Base-by-base conservation (phyloP, 2,113 vertebrate species). In the Benitochromis conjunctus region DNA sequence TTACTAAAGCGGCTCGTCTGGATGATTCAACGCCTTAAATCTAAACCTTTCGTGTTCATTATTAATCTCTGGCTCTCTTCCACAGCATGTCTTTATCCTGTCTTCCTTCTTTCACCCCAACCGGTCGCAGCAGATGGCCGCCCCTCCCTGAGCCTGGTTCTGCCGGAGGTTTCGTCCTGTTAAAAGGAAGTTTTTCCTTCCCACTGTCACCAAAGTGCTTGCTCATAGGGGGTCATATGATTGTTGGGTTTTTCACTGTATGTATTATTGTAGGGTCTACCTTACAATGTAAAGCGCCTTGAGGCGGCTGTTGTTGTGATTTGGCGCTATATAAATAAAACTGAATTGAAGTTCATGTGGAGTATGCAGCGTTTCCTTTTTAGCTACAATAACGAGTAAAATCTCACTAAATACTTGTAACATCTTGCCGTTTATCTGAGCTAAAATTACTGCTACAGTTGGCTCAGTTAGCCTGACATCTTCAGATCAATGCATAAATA, bases 161-260 rank as follows among this genome's bases (percentile, higher is more conserved):
- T 60, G 57, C 0, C 0, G 8, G 14, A 60, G 14, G 57, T 60
- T n/a, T n/a, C n/a, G n/a, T n/a, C n/a, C n/a, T n/a, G n/a, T n/a
- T n/a, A n/a, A n/a, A n/a, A n/a, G n/a, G n/a, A n/a, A n/a, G n/a
- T n/a, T n/a, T n/a, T n/a, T n/a, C n/a, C n/a, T n/a, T n/a, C n/a
- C n/a, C n/a, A n/a, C n/a, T n/a, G n/a, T n/a, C n/a, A n/a, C n/a
- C n/a, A n/a, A n/a, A n/a, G n/a, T n/a, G n/a, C n/a, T n/a, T n/a
- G n/a, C n/a, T n/a, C n/a, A n/a, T n/a, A n/a, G n/a, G n/a, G n/a
- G n/a, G n/a, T n/a, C n/a, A 62, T 3, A 4, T 19, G 58, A 34
- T 11, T 36, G 60, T 7, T n/a, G n/a, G n/a, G n/a, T n/a, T n/a
- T n/a, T n/a, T n/a, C n/a, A n/a, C n/a, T n/a, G n/a, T n/a, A n/a